A percentile compares a stretch with the other conserved stretches of the same genome.
These are phyloP conservation scores for Rhyacichthys aspro DNA, from an alignment of 2,797 vertebrate genomes.

Conservation along the genomic window DNA sequence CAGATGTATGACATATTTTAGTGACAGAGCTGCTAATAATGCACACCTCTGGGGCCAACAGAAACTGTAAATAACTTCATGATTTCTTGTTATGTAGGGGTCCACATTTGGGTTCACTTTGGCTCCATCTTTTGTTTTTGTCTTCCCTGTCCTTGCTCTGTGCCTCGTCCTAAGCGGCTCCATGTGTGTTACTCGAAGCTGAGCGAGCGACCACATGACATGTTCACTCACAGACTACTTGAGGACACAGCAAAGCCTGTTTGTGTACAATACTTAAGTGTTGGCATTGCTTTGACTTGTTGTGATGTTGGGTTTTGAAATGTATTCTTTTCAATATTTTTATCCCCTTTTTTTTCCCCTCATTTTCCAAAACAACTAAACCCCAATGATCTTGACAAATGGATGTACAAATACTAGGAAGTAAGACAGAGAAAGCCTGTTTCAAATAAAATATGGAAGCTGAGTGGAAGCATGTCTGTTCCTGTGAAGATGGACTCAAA, in stretches of 20 bases:
- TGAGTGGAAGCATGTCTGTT: background rate
- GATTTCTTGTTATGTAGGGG: conserved; percentile 1
- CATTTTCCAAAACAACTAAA: conserved; percentile 38
- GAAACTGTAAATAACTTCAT: background rate
- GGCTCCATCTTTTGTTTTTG: conserved; percentile 28
- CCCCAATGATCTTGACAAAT: conserved; percentile 19
- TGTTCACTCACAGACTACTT: conserved; percentile 16
- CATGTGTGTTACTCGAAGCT: conserved; percentile 32
- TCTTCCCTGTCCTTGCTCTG: conserved; percentile 2
- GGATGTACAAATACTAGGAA: conserved; percentile 18
- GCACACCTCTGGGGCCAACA: too few relatives aligned
- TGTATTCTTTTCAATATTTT: conserved; percentile 16
- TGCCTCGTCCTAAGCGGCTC: conserved; percentile 33
- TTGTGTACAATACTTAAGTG: conserved; percentile 4
- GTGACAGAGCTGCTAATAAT: too few relatives aligned
- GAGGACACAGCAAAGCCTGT: conserved; percentile 15
- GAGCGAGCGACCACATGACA: conserved; percentile 18
- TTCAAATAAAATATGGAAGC: background rate
- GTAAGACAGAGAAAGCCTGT: background rate
- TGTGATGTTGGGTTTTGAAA: conserved; percentile 3
- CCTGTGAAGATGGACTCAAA: conserved; percentile 18
- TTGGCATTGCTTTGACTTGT: conserved; percentile 15
- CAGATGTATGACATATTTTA: too few relatives aligned
- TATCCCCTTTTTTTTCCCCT: conserved; percentile 11
- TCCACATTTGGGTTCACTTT: conserved; percentile 8